Evolutionary conservation across 2,113 vertebrate genomes (phyloP).

Genomic region (Cacatua alba): DNA sequence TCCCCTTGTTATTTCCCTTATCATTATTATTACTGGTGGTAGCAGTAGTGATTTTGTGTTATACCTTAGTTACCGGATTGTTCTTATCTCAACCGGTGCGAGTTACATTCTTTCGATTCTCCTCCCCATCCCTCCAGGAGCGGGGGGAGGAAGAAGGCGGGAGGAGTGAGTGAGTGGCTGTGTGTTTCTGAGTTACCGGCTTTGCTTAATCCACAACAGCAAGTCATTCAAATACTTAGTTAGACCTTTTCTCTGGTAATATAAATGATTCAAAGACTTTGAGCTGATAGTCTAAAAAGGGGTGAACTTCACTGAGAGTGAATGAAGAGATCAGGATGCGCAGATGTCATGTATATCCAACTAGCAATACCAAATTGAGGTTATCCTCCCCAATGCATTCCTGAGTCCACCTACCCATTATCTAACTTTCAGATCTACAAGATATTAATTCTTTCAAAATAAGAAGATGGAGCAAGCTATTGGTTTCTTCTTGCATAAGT

Average conservation of each 20-base stretch:
- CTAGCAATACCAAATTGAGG: neutral
- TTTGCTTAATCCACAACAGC: neutral
- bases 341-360: neutral
- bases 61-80: too few relatives aligned
- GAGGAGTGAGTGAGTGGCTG: neutral
- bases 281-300: neutral
- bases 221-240: neutral
- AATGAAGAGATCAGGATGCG: neutral
- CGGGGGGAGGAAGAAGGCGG: too few relatives aligned
- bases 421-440: neutral
- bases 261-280: neutral
- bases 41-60: too few relatives aligned
- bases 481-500: neutral
- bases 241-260: neutral
- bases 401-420: neutral
- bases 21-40: too few relatives aligned
- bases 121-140: neutral
- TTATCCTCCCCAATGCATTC: neutral
- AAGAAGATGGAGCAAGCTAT: neutral
- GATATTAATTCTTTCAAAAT: neutral
- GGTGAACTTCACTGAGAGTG: neutral
- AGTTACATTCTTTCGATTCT: neutral
- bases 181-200: neutral
- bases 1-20: too few relatives aligned
- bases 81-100: too few relatives aligned